phyloP scores from a whole-genome alignment of 2,113 vertebrate species.

The Myotis lucifugus region DNA sequence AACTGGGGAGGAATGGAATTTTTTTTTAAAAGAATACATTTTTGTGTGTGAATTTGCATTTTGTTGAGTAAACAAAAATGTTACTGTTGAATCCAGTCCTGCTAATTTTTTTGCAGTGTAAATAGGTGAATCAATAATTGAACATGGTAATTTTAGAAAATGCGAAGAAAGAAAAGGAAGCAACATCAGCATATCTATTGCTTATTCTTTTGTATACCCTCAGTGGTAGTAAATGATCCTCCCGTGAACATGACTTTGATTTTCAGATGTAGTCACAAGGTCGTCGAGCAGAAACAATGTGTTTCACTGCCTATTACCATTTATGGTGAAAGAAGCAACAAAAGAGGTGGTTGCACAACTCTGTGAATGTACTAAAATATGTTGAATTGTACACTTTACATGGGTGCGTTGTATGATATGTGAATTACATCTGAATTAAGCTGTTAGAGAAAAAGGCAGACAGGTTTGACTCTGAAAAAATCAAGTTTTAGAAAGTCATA shows the following conservation, averaged over 20 bases:
- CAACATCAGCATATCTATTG: not conserved
- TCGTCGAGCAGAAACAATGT: not conserved
- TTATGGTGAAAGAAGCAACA: not conserved
- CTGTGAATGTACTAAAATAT: not conserved
- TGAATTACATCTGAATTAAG: conserved; percentile 20
- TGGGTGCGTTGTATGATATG: not conserved
- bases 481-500: conserved; percentile 15
- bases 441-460: not conserved
- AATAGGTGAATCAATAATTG: not conserved
- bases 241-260: not conserved
- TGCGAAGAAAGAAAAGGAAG: not conserved
- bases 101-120: not conserved
- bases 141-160: conserved; percentile 4
- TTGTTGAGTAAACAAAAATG: conserved; percentile 36
- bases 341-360: not conserved
- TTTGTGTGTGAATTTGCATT: conserved; percentile 45
- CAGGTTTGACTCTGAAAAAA: conserved; percentile 17
- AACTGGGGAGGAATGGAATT: conserved; percentile 5
- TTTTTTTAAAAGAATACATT: not conserved
- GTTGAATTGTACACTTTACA: not conserved
- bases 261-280: not conserved
- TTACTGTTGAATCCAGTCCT: conserved; percentile 10
- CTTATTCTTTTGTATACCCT: not conserved
- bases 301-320: not conserved
- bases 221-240: not conserved